A percentile compares a stretch with the other conserved stretches of the same genome.
phyloP scores from a whole-genome alignment of 1,140 invertebrate genomes.

The Leucophenga varia region DNA sequence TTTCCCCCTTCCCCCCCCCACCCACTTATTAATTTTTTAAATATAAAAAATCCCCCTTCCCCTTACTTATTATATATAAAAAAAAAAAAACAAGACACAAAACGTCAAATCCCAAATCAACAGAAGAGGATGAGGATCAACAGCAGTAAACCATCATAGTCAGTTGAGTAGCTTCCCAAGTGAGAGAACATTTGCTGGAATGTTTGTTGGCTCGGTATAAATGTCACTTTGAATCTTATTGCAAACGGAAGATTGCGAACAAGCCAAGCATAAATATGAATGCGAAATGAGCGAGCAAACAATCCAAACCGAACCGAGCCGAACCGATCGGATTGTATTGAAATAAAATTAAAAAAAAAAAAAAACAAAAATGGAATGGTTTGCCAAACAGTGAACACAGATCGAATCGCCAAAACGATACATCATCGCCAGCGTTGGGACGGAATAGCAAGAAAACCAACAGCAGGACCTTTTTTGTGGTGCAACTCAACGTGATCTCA shows the following conservation, averaged over 20 bases:
- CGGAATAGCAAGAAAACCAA: too few relatives aligned
- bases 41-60: too few relatives aligned
- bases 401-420: conserved; percentile 35
- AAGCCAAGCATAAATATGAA: conserved; percentile 40
- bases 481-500: conserved; percentile 53
- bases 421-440: conserved; percentile 42
- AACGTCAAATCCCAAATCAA: too few relatives aligned
- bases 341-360: conserved; percentile 17
- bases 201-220: conserved; percentile 26
- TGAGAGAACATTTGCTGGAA: too few relatives aligned
- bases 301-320: background rate
- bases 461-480: conserved; percentile 44
- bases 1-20: too few relatives aligned
- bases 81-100: too few relatives aligned
- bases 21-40: too few relatives aligned
- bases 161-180: too few relatives aligned
- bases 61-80: too few relatives aligned
- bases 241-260: conserved; percentile 36
- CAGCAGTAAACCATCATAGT: too few relatives aligned
- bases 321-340: conserved; percentile 6
- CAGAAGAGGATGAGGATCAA: too few relatives aligned
- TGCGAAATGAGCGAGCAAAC: conserved; percentile 9
- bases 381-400: too few relatives aligned
- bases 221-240: conserved; percentile 49
- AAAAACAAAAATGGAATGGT: conserved; percentile 8